Conservation (phyloP, 2,113 vertebrate species). For the Notarius lentiginosus region DNA sequence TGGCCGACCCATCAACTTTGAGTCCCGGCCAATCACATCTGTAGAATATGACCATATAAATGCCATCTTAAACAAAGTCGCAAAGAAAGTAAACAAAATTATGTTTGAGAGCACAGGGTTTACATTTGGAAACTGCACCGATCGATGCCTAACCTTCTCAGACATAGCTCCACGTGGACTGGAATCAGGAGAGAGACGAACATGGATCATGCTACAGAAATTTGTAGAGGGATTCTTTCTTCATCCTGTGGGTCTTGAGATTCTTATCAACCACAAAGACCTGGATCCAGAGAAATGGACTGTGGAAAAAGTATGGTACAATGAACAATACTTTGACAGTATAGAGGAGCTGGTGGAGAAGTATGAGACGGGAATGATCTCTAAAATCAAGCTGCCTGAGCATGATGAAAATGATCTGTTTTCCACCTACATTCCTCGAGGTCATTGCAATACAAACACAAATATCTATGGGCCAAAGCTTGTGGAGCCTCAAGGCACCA, state of each 20-base stretch:
- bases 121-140: constrained; percentile 71
- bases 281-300: constrained; percentile 74
- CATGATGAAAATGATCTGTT: constrained; percentile 63
- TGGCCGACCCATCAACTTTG: constrained; percentile 60
- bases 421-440: constrained; percentile 80
- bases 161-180: constrained; percentile 83
- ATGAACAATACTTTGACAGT: constrained; percentile 78
- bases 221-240: constrained; percentile 83
- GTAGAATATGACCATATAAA: constrained; percentile 72
- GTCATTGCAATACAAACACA: constrained; percentile 66
- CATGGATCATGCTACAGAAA: constrained; percentile 85
- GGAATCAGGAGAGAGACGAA: constrained; percentile 77
- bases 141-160: constrained; percentile 79
- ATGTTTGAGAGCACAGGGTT: constrained; percentile 77
- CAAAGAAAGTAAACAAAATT: constrained; percentile 69
- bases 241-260: constrained; percentile 86
- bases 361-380: constrained; percentile 69
- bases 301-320: constrained; percentile 83
- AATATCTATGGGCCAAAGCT: constrained; percentile 72
- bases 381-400: constrained; percentile 60
- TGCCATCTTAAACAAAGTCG: constrained; percentile 51
- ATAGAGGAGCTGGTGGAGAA: constrained; percentile 73
- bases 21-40: constrained; percentile 71
- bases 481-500: constrained; percentile 78
- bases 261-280: constrained; percentile 81